phyloP scores from a whole-genome alignment of 2,888 invertebrate genomes.

The Furcula furcula region DNA sequence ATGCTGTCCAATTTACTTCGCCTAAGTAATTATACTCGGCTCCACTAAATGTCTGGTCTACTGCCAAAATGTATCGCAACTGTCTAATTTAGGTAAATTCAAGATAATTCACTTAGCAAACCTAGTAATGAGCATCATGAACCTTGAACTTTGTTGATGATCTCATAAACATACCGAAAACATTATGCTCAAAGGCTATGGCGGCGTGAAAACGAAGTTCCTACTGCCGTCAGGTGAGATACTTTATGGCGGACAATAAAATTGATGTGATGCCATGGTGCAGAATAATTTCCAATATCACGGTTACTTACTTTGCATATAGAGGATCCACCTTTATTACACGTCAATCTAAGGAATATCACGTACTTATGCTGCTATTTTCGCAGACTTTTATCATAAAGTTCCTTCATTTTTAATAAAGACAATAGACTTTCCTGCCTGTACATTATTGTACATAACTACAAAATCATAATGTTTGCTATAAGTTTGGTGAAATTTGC shows the following conservation, averaged over 20 bases:
- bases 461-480: no score
- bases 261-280: constrained; percentile 47
- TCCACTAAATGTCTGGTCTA: constrained; percentile 27
- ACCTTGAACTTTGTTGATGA: constrained; percentile 31
- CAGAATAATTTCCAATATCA: constrained; percentile 64
- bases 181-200: constrained; percentile 19
- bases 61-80: constrained; percentile 35
- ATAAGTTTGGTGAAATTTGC: no score
- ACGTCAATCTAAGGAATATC: constrained; percentile 6
- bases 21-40: constrained; percentile 25
- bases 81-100: constrained; percentile 26
- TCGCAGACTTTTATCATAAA: constrained; percentile 4
- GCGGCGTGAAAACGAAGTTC: constrained; percentile 29
- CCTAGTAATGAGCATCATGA: constrained; percentile 17
- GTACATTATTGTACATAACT: constrained; percentile 21
- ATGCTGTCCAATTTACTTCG: constrained; percentile 26
- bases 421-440: constrained; percentile 20
- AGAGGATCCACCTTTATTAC: constrained; percentile 13
- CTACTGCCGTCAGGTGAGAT: constrained; percentile 28
- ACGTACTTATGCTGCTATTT: neutral
- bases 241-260: constrained; percentile 48
- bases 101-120: constrained; percentile 27
- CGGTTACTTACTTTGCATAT: constrained; percentile 48
- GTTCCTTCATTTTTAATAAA: constrained; percentile 18
- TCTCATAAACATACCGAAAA: constrained; percentile 26